Base-by-base conservation (phyloP, 2,888 invertebrate species). In the Oegoconia quadripuncta region DNA sequence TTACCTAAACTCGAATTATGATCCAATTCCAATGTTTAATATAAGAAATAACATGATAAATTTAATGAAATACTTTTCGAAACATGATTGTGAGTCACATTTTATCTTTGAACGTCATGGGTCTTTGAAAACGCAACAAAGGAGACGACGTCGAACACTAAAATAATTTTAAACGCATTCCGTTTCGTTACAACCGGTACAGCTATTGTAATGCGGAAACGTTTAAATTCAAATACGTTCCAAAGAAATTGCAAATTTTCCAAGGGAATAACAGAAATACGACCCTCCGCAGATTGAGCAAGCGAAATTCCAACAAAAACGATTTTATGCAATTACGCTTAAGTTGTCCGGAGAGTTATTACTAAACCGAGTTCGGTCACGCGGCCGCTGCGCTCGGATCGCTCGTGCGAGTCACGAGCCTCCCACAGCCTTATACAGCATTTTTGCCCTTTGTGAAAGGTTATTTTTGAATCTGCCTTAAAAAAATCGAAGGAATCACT, bases 241-340 rank as follows among this genome's bases (percentile, higher is more conserved):
- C 9, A 25, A 55, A 60, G 55, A 64, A 64, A 64, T 68, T 70
- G 61, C 64, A 52, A 62, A 66, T 69, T 69, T 65, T 72, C 74
- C 71, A 64, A 61, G 64, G 67, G 73, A 78, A 66, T 64, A 51
- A 46, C 56, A 64, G 59, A 64, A 59, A 48, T 46, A 59, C 63
- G 72, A 74, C 74, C 73, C 67, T 72, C 71, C 64, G 53, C 62
- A 70, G 64, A 65, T 81, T 75, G 74, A 70, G 77, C 72, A 76
- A 78, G 79, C 69, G 64, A 61, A 77, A 77, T 80, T 75, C 81
- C 76, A 62, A 76, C 78, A 75, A 81, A 81, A 78, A 75, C 78
- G 77, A 76, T 82, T 80, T 80, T 73, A 77, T 79, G 80, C 81
- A 82, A 83, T 83, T 83, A 81, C 77, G 70, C 62, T 73, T 70